Base-by-base conservation (phyloP, 2,888 invertebrate genomes). In the Trissolcus brochymenae region DNA sequence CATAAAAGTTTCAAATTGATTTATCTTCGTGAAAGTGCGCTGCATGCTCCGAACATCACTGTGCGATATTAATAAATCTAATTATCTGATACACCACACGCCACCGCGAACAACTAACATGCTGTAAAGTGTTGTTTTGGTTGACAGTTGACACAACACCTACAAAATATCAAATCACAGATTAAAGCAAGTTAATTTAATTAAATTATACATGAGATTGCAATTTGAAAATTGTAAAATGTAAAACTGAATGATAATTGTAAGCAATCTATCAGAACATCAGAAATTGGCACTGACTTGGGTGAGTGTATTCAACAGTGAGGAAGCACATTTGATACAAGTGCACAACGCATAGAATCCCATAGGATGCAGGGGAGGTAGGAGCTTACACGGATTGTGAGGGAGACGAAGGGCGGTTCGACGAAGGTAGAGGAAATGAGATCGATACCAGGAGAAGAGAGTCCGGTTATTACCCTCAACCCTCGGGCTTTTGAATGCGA, bases 371-470 rank as follows among this genome's bases (percentile, higher is more conserved):
- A 65, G 66, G 61, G 35, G 25, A 49, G 9, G 35, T 35, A 14
- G 29, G 67, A 57, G 51, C 61, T 57, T 17, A 56, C 57, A 59
- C 65, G 67, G 76, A 62, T 57, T 57, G 76, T 65, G 68, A 67
- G 62, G 51, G 56, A 55, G 76, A 19, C 35, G 68, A 51, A 60
- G 67, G 77, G 70, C 14, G 76, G 71, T 11, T n/a, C 55, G 77
- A 29, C 70, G 80, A 53, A 46, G 70, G 56, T 67, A 65, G 76
- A 76, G 81, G 79, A 78, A 80, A 81, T 76, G 81, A 81, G 83
- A 84, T 83, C 82, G 83, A 84, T 83, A 83, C 76, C 46, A 64
- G 76, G 79, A 66, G 80, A 72, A 76, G 74, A 79, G 35, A 35
- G 74, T 80, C 80, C 82, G 68, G 80, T 81, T 79, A 80, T 85